phyloP scores from a whole-genome alignment of 2,888 invertebrate species.

The Philopedon plagiatum region DNA sequence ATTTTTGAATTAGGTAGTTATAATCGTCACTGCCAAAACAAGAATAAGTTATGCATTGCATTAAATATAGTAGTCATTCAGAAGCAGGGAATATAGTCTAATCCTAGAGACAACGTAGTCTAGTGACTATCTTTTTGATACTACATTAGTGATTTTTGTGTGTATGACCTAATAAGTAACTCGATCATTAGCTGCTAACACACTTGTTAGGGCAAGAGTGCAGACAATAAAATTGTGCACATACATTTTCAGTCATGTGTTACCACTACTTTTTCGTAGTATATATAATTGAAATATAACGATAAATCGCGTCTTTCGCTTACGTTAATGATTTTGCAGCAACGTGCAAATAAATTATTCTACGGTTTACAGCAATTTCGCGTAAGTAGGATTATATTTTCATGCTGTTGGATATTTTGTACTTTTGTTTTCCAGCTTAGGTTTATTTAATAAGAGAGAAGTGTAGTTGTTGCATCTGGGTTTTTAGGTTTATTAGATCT shows the following conservation, averaged over 20 bases:
- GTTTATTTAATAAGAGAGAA: conserved; percentile 40
- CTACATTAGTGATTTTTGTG: too few species aligned
- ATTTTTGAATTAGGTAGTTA: too few species aligned
- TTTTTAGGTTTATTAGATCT: background rate
- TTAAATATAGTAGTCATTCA: too few species aligned
- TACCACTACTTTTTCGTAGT: background rate
- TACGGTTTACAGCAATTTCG: conserved; percentile 31
- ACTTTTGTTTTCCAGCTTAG: conserved; percentile 31
- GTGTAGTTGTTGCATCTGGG: background rate
- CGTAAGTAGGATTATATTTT: conserved; percentile 47
- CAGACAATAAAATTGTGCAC: background rate
- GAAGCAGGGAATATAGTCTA: too few species aligned
- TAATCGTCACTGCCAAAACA: too few species aligned
- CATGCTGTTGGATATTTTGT: conserved; percentile 36
- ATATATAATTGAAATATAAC: background rate
- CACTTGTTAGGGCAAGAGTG: background rate
- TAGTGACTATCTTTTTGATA: too few species aligned
- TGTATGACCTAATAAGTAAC: too few species aligned
- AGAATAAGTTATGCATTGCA: too few species aligned
- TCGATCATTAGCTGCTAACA: too few species aligned
- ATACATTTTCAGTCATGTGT: background rate
- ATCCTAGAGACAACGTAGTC: too few species aligned
- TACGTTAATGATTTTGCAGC: conserved; percentile 47
- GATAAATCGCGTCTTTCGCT: background rate
- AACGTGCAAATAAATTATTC: conserved; percentile 34